Conservation (phyloP, 2,113 vertebrate species). For the Chrysemys picta region DNA sequence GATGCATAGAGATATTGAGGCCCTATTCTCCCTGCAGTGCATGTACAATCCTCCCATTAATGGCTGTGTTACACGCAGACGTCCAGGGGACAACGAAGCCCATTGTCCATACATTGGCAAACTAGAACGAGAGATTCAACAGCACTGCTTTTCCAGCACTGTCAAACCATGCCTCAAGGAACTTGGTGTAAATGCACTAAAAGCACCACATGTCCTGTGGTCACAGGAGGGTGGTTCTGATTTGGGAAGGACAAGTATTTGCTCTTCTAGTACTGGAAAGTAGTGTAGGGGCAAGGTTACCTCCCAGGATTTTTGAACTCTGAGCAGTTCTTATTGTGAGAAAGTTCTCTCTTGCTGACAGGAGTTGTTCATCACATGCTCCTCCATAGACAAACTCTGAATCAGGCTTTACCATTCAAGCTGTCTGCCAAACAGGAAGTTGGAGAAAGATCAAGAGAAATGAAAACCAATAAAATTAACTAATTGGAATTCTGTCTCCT, state of each 20-base stretch:
- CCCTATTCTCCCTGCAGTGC: slow-evolving; percentile 18
- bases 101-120: slow-evolving; percentile 62
- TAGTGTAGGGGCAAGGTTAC: not conserved
- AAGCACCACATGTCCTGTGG: slow-evolving; percentile 4
- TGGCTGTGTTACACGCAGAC: not conserved
- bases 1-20: slow-evolving; percentile 38
- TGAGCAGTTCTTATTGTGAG: not conserved
- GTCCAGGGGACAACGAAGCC: slow-evolving; percentile 6
- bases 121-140: not conserved
- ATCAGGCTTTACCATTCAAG: slow-evolving; percentile 13
- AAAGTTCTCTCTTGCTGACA: not conserved
- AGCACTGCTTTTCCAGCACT: slow-evolving; percentile 19
- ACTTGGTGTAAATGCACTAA: slow-evolving; percentile 53
- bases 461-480: not conserved
- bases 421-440: slow-evolving; percentile 27
- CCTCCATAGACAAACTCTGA: not conserved
- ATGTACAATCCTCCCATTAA: not conserved
- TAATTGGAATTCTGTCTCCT: not conserved
- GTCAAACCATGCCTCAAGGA: not conserved
- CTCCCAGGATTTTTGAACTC: not conserved
- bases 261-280: not conserved
- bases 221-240: not conserved
- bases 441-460: not conserved
- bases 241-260: not conserved
- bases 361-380: not conserved